These are phyloP conservation scores for Hydriomena furcata DNA, from an alignment of 2,888 invertebrate genomes.

Conservation along the genomic window DNA sequence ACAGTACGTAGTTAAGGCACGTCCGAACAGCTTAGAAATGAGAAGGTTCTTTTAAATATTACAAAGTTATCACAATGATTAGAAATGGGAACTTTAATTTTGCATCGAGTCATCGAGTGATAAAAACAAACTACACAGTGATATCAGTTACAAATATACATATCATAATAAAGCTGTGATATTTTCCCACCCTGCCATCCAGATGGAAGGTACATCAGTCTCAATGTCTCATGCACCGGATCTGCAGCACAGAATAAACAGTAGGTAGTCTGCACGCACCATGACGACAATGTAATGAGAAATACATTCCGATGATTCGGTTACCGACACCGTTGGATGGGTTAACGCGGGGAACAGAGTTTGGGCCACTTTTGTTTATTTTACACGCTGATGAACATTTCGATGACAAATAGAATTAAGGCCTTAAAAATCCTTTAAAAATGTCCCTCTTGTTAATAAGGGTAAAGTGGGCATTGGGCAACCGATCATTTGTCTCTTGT, in stretches of 20 bases:
- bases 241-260: slow-evolving; percentile 16
- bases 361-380: slow-evolving; percentile 19
- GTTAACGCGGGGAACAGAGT: slow-evolving; percentile 27
- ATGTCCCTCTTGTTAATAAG: too few relatives aligned
- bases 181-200: slow-evolving; percentile 30
- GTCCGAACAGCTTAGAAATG: too few relatives aligned
- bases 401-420: too few relatives aligned
- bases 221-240: slow-evolving; percentile 23
- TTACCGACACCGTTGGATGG: slow-evolving; percentile 28
- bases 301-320: slow-evolving; percentile 33
- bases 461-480: too few relatives aligned
- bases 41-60: too few relatives aligned
- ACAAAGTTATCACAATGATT: too few relatives aligned
- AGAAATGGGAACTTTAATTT: neutral
- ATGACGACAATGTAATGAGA: slow-evolving; percentile 41
- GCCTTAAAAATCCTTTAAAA: too few relatives aligned
- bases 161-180: slow-evolving; percentile 13
- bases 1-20: too few relatives aligned
- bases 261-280: slow-evolving; percentile 25
- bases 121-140: neutral
- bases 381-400: neutral
- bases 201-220: slow-evolving; percentile 23
- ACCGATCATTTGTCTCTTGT: too few relatives aligned
- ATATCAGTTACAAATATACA: slow-evolving; percentile 9
- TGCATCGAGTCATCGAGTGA: neutral